phyloP scores from a whole-genome alignment of 2,888 invertebrate species.

The Rhagophthalmus giganteus region DNA sequence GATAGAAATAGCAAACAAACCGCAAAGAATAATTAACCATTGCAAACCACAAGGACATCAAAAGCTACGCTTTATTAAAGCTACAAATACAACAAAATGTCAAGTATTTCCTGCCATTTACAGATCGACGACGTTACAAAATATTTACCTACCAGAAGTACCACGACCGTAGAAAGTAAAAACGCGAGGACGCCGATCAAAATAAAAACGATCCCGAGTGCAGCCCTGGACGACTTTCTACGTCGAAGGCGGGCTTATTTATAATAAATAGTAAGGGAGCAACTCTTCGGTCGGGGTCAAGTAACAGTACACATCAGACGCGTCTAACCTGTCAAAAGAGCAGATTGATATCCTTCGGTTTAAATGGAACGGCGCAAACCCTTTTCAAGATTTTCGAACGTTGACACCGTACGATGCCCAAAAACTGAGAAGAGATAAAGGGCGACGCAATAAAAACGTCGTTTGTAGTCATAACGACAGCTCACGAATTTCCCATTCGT shows the following conservation, averaged over 20 bases:
- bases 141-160: no score
- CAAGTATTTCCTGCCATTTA: constrained; percentile 28
- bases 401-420: no score
- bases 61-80: no score
- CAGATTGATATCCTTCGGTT: neutral
- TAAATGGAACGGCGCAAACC: no score
- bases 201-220: constrained; percentile 6
- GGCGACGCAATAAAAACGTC: constrained; percentile 13
- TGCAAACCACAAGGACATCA: constrained; percentile 15
- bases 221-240: constrained; percentile 24
- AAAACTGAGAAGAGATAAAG: no score
- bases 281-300: constrained; percentile 25
- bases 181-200: no score
- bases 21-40: neutral
- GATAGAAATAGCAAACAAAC: constrained; percentile 4
- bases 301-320: constrained; percentile 21
- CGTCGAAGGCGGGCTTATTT: constrained; percentile 27
- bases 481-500: constrained; percentile 22
- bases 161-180: no score
- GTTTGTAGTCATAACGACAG: constrained; percentile 14
- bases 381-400: no score
- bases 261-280: constrained; percentile 24
- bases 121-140: no score
- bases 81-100: constrained; percentile 11
- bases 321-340: constrained; percentile 18